Conservation (phyloP, 2,797 vertebrate species). For the Sebastes oblongus region DNA sequence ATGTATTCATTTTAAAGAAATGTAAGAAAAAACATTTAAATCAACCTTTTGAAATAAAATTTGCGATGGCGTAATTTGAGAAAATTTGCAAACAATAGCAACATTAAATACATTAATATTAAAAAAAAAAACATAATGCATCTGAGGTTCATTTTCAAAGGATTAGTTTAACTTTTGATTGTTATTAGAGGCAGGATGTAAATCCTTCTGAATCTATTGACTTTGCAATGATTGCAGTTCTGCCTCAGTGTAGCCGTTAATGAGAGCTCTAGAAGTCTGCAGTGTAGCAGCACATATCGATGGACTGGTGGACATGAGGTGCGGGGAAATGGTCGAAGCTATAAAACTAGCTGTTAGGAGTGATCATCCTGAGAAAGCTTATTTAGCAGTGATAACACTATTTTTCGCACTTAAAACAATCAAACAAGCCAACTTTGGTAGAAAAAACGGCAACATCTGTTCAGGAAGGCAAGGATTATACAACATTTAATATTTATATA, state of each 20-base stretch:
- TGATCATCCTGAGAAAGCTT: neutral
- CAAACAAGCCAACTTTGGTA: too few species aligned
- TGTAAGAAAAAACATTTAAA: too few species aligned
- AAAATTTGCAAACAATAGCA: neutral
- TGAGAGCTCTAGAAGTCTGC: neutral
- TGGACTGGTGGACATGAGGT: neutral
- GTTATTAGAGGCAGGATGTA: constrained; percentile 35
- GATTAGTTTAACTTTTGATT: constrained; percentile 25
- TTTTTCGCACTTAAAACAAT: neutral
- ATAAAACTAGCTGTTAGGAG: neutral
- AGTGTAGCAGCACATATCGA: neutral
- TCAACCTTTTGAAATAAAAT: neutral
- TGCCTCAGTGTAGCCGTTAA: neutral
- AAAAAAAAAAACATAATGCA: neutral
- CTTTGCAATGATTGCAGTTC: constrained; percentile 34
- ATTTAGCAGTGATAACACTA: neutral
- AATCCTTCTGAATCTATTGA: constrained; percentile 47
- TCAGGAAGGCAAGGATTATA: too few species aligned
- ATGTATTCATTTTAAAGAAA: neutral
- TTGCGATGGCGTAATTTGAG: neutral
- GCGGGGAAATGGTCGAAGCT: neutral
- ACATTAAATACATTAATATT: neutral
- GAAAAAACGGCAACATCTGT: neutral
- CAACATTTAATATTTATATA: neutral
- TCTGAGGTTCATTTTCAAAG: constrained; percentile 15